Percentiles rank a stretch among this genome's conserved stretches.
These are phyloP conservation scores for Copidosoma floridanum DNA, from an alignment of 1,140 invertebrate species.

Conservation along the genomic window DNA sequence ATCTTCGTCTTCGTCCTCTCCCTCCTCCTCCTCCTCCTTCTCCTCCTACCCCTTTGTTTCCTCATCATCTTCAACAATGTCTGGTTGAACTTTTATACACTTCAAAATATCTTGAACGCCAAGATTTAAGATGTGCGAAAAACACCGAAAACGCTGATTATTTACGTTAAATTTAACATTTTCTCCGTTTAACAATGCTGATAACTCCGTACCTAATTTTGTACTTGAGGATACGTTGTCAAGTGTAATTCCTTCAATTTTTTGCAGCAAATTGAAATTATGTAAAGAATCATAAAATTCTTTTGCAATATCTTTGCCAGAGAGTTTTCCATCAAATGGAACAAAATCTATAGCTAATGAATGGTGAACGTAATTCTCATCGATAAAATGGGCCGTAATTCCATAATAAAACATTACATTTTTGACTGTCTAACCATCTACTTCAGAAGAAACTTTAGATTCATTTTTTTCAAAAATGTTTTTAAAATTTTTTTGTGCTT, in stretches of 20 bases:
- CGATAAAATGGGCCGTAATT: slow-evolving; percentile 24
- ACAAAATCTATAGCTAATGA: slow-evolving; percentile 27
- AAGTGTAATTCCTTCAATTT: not conserved
- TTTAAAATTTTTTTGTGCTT: too few relatives aligned
- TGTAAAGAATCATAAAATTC: slow-evolving; percentile 19
- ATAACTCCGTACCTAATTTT: not conserved
- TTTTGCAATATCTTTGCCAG: slow-evolving; percentile 21
- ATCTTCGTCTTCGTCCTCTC: not conserved
- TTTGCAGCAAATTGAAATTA: slow-evolving; percentile 6
- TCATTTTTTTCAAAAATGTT: too few relatives aligned
- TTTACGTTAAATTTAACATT: not conserved
- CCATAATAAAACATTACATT: slow-evolving; percentile 16
- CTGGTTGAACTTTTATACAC: not conserved
- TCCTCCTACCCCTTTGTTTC: not conserved
- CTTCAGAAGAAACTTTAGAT: too few relatives aligned
- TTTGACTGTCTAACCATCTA: slow-evolving; percentile 20
- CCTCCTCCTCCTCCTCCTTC: not conserved
- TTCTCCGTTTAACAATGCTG: not conserved
- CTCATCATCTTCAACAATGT: not conserved
- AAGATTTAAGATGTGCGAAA: not conserved
- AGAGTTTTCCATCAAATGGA: slow-evolving; percentile 21
- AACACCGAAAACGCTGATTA: not conserved
- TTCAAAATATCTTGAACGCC: not conserved
- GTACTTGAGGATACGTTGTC: not conserved
- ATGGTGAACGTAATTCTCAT: slow-evolving; percentile 24